Percentiles rank a stretch among this genome's conserved stretches.
These are phyloP conservation scores for Anastrepha ludens DNA, from an alignment of 1,140 invertebrate species.

Conservation along the genomic window DNA sequence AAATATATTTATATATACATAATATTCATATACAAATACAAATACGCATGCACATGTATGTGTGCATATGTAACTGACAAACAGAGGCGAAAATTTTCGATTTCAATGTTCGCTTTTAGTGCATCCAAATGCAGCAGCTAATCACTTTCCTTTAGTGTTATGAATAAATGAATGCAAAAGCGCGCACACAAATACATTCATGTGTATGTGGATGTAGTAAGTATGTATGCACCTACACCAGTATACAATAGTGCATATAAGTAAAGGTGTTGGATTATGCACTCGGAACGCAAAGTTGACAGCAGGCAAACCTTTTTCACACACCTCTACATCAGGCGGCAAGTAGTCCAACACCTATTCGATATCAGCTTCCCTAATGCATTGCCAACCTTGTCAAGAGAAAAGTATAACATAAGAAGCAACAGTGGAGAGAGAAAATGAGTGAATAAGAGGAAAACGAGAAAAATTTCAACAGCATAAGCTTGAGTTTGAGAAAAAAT, in stretches of 20 bases:
- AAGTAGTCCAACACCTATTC: neutral
- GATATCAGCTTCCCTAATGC: neutral
- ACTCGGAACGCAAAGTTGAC: conserved; percentile 1
- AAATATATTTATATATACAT: neutral
- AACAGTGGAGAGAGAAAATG: neutral
- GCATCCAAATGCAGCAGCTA: neutral
- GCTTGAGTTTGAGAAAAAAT: neutral
- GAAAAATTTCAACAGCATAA: neutral
- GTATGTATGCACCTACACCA: neutral
- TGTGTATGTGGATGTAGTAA: neutral
- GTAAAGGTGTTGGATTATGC: neutral
- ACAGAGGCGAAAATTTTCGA: neutral
- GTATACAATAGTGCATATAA: neutral
- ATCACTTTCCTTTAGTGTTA: no score
- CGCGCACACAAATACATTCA: neutral
- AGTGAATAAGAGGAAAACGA: neutral
- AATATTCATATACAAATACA: neutral
- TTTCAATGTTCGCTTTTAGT: conserved; percentile 14
- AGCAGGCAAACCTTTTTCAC: neutral
- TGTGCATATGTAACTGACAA: neutral
- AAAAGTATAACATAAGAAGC: neutral
- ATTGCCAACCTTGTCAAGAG: neutral
- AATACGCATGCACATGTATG: no score
- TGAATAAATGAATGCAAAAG: no score
- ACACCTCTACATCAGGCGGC: neutral